phyloP scores from a whole-genome alignment of 2,888 invertebrate species.

The Platypus cylindrus region DNA sequence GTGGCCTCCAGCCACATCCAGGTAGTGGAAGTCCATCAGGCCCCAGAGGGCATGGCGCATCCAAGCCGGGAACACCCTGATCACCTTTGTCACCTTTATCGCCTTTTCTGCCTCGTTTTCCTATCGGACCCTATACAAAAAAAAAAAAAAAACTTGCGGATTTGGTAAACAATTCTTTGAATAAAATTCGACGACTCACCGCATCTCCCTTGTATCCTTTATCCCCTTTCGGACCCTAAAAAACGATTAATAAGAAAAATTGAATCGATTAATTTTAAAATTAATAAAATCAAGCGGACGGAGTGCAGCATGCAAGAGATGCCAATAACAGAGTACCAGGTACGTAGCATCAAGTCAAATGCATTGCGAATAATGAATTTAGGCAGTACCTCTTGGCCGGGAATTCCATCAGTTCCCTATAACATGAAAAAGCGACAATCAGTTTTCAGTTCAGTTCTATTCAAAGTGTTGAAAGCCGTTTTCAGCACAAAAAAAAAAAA shows the following conservation, averaged over 20 bases:
- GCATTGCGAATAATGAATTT: conserved; percentile 7
- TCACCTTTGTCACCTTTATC: conserved; percentile 89
- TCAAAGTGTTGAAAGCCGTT: neutral
- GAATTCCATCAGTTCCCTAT: conserved; percentile 89
- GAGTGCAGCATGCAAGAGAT: neutral
- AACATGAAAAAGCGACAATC: conserved; percentile 26
- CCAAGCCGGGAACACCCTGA: conserved; percentile 92
- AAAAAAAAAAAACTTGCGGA: too few relatives aligned
- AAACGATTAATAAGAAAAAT: conserved; percentile 19
- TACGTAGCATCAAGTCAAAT: conserved; percentile 4
- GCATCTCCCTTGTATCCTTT: conserved; percentile 76
- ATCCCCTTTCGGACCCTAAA: conserved; percentile 79
- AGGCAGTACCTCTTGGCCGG: conserved; percentile 70
- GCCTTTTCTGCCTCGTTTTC: conserved; percentile 84
- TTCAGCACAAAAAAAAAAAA: neutral
- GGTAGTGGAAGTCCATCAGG: conserved; percentile 91
- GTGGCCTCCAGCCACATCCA: conserved; percentile 89
- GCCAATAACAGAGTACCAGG: conserved; percentile 5
- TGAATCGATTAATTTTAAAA: neutral
- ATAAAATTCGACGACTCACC: conserved; percentile 63
- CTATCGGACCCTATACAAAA: conserved; percentile 60
- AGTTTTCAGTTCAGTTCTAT: neutral
- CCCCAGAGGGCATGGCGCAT: conserved; percentile 97
- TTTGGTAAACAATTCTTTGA: too few relatives aligned
- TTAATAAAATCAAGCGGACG: neutral